A percentile compares a stretch with the other conserved stretches of the same genome.
These are phyloP conservation scores for Porites australiensis DNA, from an alignment of 64 coral and sea anemone species.

Conservation along the genomic window DNA sequence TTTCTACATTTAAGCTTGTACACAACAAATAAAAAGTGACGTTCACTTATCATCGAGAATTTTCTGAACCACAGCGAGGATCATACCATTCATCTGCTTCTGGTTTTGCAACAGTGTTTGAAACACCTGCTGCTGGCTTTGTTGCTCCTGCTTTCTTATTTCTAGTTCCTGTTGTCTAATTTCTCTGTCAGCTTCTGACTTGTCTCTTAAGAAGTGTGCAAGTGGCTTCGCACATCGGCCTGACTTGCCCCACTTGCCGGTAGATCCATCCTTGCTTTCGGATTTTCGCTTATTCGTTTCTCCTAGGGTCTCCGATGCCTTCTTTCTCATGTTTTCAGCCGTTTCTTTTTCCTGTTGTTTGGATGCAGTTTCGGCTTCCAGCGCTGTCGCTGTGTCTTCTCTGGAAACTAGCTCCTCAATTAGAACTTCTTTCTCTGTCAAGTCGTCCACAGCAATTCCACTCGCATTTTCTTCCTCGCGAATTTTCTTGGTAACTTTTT, in stretches of 20 bases:
- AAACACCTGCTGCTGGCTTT: too few relatives aligned
- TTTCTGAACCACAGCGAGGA: too few relatives aligned
- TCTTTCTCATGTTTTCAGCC: not conserved
- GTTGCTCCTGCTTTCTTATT: too few relatives aligned
- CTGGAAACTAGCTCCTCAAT: conserved; percentile 64
- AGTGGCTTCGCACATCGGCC: conserved; percentile 51
- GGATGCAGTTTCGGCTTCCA: conserved; percentile 34
- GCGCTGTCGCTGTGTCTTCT: conserved; percentile 19
- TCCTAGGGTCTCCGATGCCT: conserved; percentile 44
- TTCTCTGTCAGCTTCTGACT: conserved; percentile 41
- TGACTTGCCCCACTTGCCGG: conserved; percentile 44
- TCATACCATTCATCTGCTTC: too few relatives aligned
- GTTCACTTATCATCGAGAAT: too few relatives aligned
- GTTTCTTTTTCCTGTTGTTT: conserved; percentile 37
- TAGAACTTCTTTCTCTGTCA: conserved; percentile 67
- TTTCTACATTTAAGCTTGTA: too few relatives aligned
- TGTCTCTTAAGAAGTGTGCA: conserved; percentile 52
- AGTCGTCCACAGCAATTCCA: conserved; percentile 18
- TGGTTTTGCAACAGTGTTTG: too few relatives aligned
- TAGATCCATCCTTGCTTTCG: conserved; percentile 26
- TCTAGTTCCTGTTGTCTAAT: too few relatives aligned
- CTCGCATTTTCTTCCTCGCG: conserved; percentile 53
- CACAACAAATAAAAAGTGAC: too few relatives aligned
- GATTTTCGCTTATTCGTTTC: conserved; percentile 55
- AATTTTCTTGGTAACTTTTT: conserved; percentile 69